Evolutionary conservation across 2,888 invertebrate species (phyloP), one percentile per base, ranked within the genome.

Genomic region (Lysandra bellargus): DNA sequence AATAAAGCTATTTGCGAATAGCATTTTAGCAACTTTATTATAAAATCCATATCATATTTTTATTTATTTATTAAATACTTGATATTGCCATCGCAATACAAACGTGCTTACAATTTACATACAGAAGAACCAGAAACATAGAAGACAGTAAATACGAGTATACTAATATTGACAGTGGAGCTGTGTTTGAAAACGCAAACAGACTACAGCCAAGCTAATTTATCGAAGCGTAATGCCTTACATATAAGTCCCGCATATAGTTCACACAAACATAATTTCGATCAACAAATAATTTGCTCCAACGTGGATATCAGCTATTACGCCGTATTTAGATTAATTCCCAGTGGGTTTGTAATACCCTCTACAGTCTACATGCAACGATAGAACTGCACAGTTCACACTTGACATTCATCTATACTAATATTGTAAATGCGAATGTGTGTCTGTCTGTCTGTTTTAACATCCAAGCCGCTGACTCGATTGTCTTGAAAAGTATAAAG

Each of bases 281-380:
- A 76, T 76, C 53, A 53, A 76, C 76, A 76, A 57, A 76, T 76
- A 57, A 76, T 76, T 76, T 14, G 76, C 76, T 57, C 53, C 44
- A 12, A 9, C 76, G 76, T 76, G 33, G 33, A 76, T 76, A 76
- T 76, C 53, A 17, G n/a, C 76, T 23, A 75, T 75, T 57, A 57
- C 53, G 76, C 1, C 53, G 57, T 76, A 49, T 75, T 75, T 30
- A 75, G 49, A 75, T 75, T 49, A 49, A 75, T 75, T 75, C 49
- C 30, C 49, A n/a, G 23, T 49, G 49, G 23, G 23, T 49, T 33
- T 1, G 30, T 14, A 69, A 57, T 9, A 49, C 49, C 69, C 30
- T 30, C 3, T 64, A 30, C 49, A 49, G 9, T 30, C 3, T 64
- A 30, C 49, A 49, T 49, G 49, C 9, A 49, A 49, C 49, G 49